Conservation (phyloP, 2,888 invertebrate genomes). For the Xanthia icteritia region DNA sequence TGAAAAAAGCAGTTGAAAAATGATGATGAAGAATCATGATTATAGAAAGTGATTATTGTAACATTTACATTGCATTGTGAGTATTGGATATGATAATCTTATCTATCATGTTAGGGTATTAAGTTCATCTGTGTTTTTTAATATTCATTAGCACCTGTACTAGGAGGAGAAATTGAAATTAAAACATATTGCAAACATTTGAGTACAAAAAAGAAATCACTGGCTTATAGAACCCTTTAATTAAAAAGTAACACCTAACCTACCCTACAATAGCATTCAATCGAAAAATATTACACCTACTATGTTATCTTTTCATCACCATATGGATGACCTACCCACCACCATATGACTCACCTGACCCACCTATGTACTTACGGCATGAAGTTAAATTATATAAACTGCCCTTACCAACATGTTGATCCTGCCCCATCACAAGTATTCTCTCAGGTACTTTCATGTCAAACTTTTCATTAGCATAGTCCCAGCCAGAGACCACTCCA, state of each 20-base stretch:
- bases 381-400: not conserved
- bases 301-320: not conserved
- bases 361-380: not conserved
- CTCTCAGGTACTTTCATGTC: constrained; percentile 98
- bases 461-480: constrained; percentile 93
- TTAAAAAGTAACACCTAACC: not conserved
- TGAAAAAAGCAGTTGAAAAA: not conserved
- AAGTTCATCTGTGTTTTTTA: constrained; percentile 6
- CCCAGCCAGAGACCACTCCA: constrained; percentile 91
- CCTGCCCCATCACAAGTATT: constrained; percentile 96
- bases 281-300: not conserved
- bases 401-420: constrained; percentile 91
- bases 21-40: too few relatives aligned
- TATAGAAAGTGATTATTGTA: not conserved
- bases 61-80: not conserved
- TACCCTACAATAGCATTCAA: constrained; percentile 12
- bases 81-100: constrained; percentile 28
- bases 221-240: not conserved
- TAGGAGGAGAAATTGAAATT: not conserved
- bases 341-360: too few relatives aligned
- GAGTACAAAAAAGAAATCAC: not conserved
- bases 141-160: not conserved
- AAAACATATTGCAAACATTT: not conserved
- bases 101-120: not conserved
- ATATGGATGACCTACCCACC: too few relatives aligned